Evolutionary conservation across 2,113 vertebrate species (phyloP).

Genomic region (Manacus vitellinus): DNA sequence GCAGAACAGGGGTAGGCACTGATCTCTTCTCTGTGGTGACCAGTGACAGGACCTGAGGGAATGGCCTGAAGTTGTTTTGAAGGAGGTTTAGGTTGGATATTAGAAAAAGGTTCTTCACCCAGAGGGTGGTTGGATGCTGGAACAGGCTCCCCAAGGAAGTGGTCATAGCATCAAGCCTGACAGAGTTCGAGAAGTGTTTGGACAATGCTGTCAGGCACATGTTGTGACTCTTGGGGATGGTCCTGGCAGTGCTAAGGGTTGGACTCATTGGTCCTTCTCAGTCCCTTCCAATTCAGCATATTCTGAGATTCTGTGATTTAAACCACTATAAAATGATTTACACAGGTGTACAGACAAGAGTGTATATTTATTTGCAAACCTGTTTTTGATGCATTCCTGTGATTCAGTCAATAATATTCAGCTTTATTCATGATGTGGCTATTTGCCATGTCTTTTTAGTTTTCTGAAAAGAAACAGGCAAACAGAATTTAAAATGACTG

Average conservation of each 20-base stretch:
- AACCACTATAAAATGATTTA: constrained; percentile 1
- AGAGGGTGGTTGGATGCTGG: not conserved
- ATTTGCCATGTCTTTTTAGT: constrained; percentile 9
- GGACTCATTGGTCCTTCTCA: not conserved
- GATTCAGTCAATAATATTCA: not conserved
- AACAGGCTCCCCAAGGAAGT: not conserved
- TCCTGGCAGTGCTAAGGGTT: not conserved
- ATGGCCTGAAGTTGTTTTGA: not conserved
- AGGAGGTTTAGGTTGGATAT: not conserved
- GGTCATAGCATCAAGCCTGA: not conserved
- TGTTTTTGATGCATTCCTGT: not conserved
- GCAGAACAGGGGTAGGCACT: not conserved
- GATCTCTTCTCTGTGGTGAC: not conserved
- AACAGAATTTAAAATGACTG: not conserved
- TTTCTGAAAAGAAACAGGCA: constrained; percentile 23
- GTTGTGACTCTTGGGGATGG: not conserved
- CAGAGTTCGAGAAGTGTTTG: not conserved
- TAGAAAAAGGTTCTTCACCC: not conserved
- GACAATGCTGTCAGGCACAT: not conserved
- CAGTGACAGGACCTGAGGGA: not conserved
- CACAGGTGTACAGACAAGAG: constrained; percentile 14
- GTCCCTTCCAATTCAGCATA: not conserved
- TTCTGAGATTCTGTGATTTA: not conserved
- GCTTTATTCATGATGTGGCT: constrained; percentile 7
- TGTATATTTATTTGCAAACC: not conserved